Conservation (phyloP, 2,113 vertebrate genomes). For the Toxotes jaculatrix region DNA sequence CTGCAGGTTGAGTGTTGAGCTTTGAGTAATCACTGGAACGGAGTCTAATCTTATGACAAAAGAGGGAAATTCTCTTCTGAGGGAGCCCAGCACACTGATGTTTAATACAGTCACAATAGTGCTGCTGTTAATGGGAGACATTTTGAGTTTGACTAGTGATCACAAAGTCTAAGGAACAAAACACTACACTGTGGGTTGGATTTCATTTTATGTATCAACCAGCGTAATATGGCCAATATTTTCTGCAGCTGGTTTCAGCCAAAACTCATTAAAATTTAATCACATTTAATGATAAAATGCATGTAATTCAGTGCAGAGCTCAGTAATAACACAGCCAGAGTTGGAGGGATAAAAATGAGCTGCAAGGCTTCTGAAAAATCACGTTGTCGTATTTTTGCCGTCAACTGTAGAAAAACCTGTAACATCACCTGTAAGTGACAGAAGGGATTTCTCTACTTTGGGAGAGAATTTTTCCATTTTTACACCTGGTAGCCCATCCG, state of each 20-base stretch:
- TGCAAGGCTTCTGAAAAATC: too few relatives aligned
- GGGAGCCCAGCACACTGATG: not conserved
- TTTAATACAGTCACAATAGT: not conserved
- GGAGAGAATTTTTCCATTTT: too few relatives aligned
- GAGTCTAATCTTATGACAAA: conserved; percentile 39
- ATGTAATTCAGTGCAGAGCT: not conserved
- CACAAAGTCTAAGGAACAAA: not conserved
- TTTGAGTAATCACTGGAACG: conserved; percentile 55
- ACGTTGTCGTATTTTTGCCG: too few relatives aligned
- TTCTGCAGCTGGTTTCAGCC: not conserved
- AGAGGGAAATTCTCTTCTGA: conserved; percentile 32
- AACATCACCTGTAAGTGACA: too few relatives aligned
- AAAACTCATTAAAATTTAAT: not conserved
- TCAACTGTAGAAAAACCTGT: not conserved
- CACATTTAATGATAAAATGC: not conserved
- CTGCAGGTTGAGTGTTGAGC: conserved; percentile 55
- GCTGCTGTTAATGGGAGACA: not conserved
- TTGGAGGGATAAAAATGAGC: not conserved
- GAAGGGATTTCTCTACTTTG: too few relatives aligned
- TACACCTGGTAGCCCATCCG: too few relatives aligned
- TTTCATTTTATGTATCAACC: not conserved
- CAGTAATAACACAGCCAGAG: not conserved
- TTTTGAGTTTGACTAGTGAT: not conserved
- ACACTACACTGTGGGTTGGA: not conserved
- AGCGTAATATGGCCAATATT: not conserved